Evolutionary conservation across 2,888 invertebrate genomes (phyloP).

Genomic region (Eremobia ochroleuca): DNA sequence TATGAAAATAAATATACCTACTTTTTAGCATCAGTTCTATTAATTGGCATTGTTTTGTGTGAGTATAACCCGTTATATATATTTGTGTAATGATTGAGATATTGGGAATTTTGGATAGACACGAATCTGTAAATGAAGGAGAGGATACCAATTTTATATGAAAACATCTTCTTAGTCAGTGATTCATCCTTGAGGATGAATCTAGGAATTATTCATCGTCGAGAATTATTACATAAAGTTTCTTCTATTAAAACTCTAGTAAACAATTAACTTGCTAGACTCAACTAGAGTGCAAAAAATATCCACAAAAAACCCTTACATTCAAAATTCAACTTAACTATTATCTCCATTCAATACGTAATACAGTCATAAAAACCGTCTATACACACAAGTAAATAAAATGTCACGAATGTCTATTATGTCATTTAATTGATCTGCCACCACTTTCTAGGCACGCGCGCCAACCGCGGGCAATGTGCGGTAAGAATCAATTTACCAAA

Average conservation of each 20-base stretch:
- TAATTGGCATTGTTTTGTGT: slow-evolving; percentile 37
- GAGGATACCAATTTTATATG: too few relatives aligned
- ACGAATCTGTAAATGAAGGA: background rate
- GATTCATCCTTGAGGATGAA: background rate
- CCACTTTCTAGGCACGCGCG: slow-evolving; percentile 65
- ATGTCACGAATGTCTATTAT: slow-evolving; percentile 61
- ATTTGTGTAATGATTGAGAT: slow-evolving; percentile 4
- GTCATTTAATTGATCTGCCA: slow-evolving; percentile 62
- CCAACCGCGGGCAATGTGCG: slow-evolving; percentile 43
- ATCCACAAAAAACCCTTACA: slow-evolving; percentile 3
- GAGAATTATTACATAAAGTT: slow-evolving; percentile 3
- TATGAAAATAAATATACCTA: slow-evolving; percentile 51
- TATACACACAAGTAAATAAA: slow-evolving; percentile 51
- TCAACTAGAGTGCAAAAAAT: background rate
- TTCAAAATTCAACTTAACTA: slow-evolving; percentile 31
- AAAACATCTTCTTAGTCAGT: background rate
- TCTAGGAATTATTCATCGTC: too few relatives aligned
- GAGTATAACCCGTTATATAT: slow-evolving; percentile 7
- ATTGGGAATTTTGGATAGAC: slow-evolving; percentile 6
- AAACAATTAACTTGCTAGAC: background rate
- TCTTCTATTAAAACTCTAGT: background rate
- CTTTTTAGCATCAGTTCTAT: slow-evolving; percentile 51
- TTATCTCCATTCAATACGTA: slow-evolving; percentile 57
- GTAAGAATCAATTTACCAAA: slow-evolving; percentile 64
- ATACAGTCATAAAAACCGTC: slow-evolving; percentile 46